Conservation (phyloP, 1,140 invertebrate species). For the Drosophila bocqueti region DNA sequence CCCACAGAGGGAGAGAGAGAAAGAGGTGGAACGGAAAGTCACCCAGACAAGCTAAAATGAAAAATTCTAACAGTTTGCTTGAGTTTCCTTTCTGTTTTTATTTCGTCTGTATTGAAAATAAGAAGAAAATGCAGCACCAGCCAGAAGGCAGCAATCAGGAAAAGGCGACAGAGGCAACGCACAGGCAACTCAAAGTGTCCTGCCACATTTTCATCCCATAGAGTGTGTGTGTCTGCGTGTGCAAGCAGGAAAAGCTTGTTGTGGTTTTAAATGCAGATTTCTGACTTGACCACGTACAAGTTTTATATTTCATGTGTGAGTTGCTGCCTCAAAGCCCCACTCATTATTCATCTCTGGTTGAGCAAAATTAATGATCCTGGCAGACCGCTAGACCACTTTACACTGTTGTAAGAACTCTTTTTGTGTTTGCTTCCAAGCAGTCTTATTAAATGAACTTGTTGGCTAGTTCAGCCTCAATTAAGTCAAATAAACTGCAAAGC, state of each 20-base stretch:
- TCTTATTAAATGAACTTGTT: slow-evolving; percentile 12
- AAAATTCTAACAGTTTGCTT: slow-evolving; percentile 51
- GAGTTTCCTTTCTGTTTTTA: slow-evolving; percentile 18
- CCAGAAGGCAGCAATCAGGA: slow-evolving; percentile 41
- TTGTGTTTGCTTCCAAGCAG: slow-evolving; percentile 32
- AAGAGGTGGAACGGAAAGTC: not conserved
- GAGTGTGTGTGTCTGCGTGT: not conserved
- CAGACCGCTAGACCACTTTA: slow-evolving; percentile 25
- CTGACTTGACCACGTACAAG: slow-evolving; percentile 48
- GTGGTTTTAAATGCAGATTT: slow-evolving; percentile 56
- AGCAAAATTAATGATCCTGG: slow-evolving; percentile 65
- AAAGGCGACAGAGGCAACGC: slow-evolving; percentile 19
- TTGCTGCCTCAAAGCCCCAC: slow-evolving; percentile 19
- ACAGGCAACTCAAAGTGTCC: slow-evolving; percentile 33
- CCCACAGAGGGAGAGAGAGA: not conserved
- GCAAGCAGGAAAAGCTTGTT: slow-evolving; percentile 12
- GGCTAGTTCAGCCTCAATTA: not conserved
- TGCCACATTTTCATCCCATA: slow-evolving; percentile 19
- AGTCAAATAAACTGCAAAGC: not conserved
- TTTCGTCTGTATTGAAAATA: slow-evolving; percentile 23
- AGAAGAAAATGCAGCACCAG: slow-evolving; percentile 15
- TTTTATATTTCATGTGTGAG: slow-evolving; percentile 32
- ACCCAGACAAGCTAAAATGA: slow-evolving; percentile 39
- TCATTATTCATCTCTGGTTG: slow-evolving; percentile 69
- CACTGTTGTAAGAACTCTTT: slow-evolving; percentile 22